A percentile compares a stretch with the other conserved stretches of the same genome.
Conservation (phyloP, 2,797 vertebrate species). For the Tachyglossus aculeatus region DNA sequence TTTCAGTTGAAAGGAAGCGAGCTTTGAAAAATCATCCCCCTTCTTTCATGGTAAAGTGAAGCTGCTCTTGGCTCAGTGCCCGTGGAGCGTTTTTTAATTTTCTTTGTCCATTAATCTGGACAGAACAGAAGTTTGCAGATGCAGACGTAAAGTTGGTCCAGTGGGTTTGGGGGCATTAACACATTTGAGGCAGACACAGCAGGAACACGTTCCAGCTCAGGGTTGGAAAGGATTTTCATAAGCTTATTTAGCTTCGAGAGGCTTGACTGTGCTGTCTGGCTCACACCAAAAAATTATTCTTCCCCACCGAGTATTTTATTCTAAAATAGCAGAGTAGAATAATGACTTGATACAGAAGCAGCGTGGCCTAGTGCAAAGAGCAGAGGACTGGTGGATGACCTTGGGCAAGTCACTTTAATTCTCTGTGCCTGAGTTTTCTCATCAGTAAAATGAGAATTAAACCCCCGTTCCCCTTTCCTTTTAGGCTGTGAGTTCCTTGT, state of each 20-base stretch:
- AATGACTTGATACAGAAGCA: slow-evolving; percentile 30
- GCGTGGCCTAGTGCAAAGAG: too few relatives aligned
- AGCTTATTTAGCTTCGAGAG: slow-evolving; percentile 44
- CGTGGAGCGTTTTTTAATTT: neutral
- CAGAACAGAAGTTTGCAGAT: slow-evolving; percentile 33
- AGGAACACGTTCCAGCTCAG: slow-evolving; percentile 46
- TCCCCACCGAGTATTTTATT: slow-evolving; percentile 29
- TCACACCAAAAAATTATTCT: slow-evolving; percentile 26
- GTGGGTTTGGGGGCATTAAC: slow-evolving; percentile 42
- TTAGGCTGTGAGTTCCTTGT: too few relatives aligned
- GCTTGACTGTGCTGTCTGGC: slow-evolving; percentile 38
- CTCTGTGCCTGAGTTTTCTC: too few relatives aligned
- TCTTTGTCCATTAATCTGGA: slow-evolving; percentile 39
- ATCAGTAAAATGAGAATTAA: too few relatives aligned
- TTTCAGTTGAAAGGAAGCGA: neutral
- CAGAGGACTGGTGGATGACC: too few relatives aligned
- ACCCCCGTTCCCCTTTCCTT: too few relatives aligned
- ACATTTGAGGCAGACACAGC: slow-evolving; percentile 60
- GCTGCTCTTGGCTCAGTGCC: slow-evolving; percentile 1
- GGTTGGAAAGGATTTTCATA: slow-evolving; percentile 50
- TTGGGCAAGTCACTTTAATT: too few relatives aligned
- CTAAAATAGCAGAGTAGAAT: slow-evolving; percentile 26
- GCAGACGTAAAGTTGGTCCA: neutral
- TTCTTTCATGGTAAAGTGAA: slow-evolving; percentile 6
- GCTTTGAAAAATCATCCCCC: neutral